Conservation (phyloP, 2,797 vertebrate species). For the Carcharodon carcharias region DNA sequence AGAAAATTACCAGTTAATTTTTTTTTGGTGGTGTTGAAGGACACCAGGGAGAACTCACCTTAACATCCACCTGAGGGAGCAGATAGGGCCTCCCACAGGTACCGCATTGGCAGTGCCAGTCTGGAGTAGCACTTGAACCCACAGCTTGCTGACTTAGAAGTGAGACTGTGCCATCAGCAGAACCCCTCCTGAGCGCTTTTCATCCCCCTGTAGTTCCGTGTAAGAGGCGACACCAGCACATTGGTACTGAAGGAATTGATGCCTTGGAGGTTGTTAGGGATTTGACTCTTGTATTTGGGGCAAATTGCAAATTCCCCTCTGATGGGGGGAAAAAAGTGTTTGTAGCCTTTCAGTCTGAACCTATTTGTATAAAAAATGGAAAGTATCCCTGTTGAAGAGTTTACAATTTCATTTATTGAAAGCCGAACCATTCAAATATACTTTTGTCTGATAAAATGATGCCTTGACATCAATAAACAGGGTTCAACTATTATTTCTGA, state of each 20-base stretch:
- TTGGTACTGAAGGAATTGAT: not conserved
- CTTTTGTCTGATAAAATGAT: not conserved
- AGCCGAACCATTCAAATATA: not conserved
- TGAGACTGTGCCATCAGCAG: not conserved
- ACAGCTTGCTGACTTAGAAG: not conserved
- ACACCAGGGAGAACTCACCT: too few species aligned
- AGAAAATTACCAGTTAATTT: not conserved
- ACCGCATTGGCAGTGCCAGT: not conserved
- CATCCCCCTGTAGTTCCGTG: not conserved
- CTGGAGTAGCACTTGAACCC: not conserved
- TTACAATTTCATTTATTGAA: not conserved
- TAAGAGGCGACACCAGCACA: not conserved
- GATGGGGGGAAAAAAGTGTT: not conserved
- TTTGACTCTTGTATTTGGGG: not conserved
- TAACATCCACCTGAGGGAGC: not conserved
- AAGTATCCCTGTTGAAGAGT: not conserved
- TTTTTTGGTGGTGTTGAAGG: not conserved
- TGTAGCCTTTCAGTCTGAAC: not conserved
- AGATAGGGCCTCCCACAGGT: not conserved
- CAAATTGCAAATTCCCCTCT: not conserved
- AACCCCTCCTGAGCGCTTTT: not conserved
- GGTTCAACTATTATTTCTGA: not conserved
- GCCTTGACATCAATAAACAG: not conserved
- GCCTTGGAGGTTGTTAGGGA: not conserved
- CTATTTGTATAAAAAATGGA: not conserved